Evolutionary conservation across 2,113 vertebrate species (phyloP).

Genomic region (Elachura formosa): DNA sequence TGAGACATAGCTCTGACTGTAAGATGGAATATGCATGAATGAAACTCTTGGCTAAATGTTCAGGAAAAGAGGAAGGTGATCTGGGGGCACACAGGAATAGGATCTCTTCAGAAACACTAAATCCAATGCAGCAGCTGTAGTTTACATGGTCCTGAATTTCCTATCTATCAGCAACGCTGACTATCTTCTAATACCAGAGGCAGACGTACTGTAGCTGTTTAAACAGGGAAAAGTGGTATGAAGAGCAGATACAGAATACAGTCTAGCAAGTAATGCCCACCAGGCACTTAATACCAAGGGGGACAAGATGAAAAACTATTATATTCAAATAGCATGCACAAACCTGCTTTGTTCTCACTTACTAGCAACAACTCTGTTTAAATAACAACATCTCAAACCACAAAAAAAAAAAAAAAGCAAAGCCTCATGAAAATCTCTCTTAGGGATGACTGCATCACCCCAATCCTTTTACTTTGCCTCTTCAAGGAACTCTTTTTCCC

Average conservation of each 20-base stretch:
- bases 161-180: not conserved
- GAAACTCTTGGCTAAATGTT: not conserved
- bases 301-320: not conserved
- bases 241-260: not conserved
- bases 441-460: not conserved
- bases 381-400: conserved; percentile 1
- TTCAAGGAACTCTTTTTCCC: conserved; percentile 15
- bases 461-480: not conserved
- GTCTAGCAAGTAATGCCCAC: not conserved
- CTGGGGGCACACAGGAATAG: not conserved
- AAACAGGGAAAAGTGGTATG: not conserved
- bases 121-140: not conserved
- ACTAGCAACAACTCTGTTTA: not conserved
- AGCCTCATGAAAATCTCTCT: not conserved
- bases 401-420: not conserved
- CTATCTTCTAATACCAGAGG: not conserved
- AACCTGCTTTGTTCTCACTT: not conserved
- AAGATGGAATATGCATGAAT: not conserved
- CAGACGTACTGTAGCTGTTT: not conserved
- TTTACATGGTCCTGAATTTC: not conserved
- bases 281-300: not conserved
- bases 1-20: not conserved
- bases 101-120: not conserved
- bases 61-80: not conserved
- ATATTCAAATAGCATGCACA: not conserved